Evolutionary conservation across 2,113 vertebrate genomes (phyloP).

Genomic region (Hassar affinis): DNA sequence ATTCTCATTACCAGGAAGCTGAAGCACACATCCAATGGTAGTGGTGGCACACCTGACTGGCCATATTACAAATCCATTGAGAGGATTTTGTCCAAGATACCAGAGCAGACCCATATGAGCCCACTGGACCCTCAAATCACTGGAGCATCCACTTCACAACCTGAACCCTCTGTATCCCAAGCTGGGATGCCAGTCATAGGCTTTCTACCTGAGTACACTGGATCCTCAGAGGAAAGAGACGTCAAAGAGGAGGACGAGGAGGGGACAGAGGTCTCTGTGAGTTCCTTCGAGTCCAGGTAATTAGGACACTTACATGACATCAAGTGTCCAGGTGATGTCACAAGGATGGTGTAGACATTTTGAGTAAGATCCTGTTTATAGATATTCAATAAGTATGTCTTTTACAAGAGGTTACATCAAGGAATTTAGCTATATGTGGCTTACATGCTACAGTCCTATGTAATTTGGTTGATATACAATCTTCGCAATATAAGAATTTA

Average conservation of each 20-base stretch:
- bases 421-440: no score
- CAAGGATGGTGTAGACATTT: not conserved
- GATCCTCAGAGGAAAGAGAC: conserved; percentile 90
- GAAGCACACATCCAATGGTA: conserved; percentile 83
- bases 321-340: not conserved
- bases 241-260: conserved; percentile 81
- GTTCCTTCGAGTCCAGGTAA: conserved; percentile 74
- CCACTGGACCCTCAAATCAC: conserved; percentile 78
- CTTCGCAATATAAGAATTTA: not conserved
- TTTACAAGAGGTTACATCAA: not conserved
- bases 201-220: conserved; percentile 88
- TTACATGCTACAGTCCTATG: not conserved
- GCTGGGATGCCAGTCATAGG: conserved; percentile 81
- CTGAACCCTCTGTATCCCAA: conserved; percentile 79
- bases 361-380: not conserved
- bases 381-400: not conserved
- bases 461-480: not conserved
- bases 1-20: conserved; percentile 78
- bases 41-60: conserved; percentile 85
- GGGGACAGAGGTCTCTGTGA: conserved; percentile 70
- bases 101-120: conserved; percentile 81
- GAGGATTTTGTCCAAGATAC: conserved; percentile 88
- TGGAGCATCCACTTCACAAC: conserved; percentile 83
- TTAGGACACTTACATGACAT: not conserved
- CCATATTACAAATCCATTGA: conserved; percentile 94